Evolutionary conservation across 2,888 invertebrate genomes (phyloP), one percentile per base, ranked within the genome.

Genomic region (Ichneumoninae sp.): DNA sequence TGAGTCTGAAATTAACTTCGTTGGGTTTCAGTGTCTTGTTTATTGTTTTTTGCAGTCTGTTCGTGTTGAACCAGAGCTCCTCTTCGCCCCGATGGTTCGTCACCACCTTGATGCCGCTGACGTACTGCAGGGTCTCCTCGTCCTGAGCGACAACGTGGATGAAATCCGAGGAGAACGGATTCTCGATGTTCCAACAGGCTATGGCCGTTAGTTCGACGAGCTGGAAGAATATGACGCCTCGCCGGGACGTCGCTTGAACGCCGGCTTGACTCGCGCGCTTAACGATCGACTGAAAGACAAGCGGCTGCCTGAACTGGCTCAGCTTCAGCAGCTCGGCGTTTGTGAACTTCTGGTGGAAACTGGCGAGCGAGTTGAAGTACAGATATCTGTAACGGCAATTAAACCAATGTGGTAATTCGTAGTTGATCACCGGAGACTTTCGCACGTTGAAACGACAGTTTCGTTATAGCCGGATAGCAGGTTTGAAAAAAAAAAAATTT

Each of bases 101-200:
- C 69, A 92, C 88, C 54, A 93, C 91, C 87, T 93, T 93, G 70
- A 93, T 93, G 54, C 93, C 92, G 75, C 93, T 93, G 83, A 93
- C 90, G 89, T 93, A 93, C 86, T 93, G 93, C 52, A 93, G 87
- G 22, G 86, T 88, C 70, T 87, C 88, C 79, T 90, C 91, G 82
- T 93, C 93, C 83, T 91, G 90, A 2, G 90, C 91, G 40, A 94
- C 80, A 65, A 90, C 87, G 36, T 92, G 92, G 60, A 94, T 88
- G 87, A 93, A 92, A 47, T 93, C 91, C 5, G 91, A 89, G 7
- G 86, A 88, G 83, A 93, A 93, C 40, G 94, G 92, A 74, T 89
- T 90, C 85, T 91, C 91, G 75, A 94, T 93, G 89, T 94, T 93
- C 93, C 94, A 94, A 85, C 94, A 94, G 36, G 93, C 93, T 30